Conservation (phyloP, 2,888 invertebrate species). For the Odontomyia ornata region DNA sequence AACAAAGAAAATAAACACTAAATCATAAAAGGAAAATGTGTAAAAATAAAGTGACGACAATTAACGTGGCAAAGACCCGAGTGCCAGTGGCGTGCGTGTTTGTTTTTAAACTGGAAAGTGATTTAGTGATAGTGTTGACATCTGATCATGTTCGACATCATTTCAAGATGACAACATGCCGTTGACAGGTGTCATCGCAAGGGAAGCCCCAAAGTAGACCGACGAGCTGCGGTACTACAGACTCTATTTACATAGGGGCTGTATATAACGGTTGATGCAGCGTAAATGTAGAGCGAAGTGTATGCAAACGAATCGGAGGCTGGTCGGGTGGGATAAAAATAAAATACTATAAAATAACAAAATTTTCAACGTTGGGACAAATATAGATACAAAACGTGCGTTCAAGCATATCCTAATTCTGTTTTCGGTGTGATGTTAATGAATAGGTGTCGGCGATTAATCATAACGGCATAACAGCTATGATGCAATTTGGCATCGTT, state of each 20-base stretch:
- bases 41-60: constrained; percentile 32
- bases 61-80: constrained; percentile 6
- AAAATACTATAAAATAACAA: background rate
- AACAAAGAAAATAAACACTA: background rate
- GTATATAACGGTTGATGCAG: constrained; percentile 7
- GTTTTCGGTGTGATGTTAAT: background rate
- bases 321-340: background rate
- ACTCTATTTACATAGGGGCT: constrained; percentile 17
- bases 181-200: constrained; percentile 47
- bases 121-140: constrained; percentile 45
- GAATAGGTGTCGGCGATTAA: background rate
- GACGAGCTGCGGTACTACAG: background rate
- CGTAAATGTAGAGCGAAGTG: background rate
- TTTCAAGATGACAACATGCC: constrained; percentile 44
- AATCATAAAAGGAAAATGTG: constrained; percentile 25
- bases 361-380: background rate
- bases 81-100: constrained; percentile 34
- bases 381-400: background rate
- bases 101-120: constrained; percentile 38
- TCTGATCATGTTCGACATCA: constrained; percentile 48
- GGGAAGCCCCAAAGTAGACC: constrained; percentile 36
- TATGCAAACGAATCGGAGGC: background rate
- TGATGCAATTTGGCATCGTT: constrained; percentile 46
- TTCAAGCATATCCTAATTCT: background rate
- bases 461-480: background rate